Evolutionary conservation across 2,888 invertebrate genomes (phyloP).

Genomic region (Amphipyra tragopoginis): DNA sequence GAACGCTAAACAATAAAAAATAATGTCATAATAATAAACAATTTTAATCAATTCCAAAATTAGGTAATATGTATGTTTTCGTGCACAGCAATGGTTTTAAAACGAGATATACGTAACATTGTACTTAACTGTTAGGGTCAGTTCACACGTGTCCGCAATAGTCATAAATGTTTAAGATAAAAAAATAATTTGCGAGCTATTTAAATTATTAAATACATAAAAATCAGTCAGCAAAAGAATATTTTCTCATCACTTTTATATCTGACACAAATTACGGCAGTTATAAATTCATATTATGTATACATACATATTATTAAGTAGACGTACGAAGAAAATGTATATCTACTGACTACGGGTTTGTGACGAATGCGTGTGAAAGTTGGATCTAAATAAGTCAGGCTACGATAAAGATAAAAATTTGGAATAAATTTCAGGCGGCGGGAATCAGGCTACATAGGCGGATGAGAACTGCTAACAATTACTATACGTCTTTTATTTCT

Average conservation of each 20-base stretch:
- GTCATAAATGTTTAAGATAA: slow-evolving; percentile 17
- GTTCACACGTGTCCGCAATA: slow-evolving; percentile 44
- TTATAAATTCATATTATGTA: slow-evolving; percentile 5
- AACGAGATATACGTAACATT: slow-evolving; percentile 52
- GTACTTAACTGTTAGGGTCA: slow-evolving; percentile 56
- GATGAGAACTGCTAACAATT: slow-evolving; percentile 35
- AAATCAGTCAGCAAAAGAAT: slow-evolving; percentile 41
- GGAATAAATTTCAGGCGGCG: slow-evolving; percentile 36
- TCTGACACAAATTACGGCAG: slow-evolving; percentile 16
- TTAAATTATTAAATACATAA: slow-evolving; percentile 23
- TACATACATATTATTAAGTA: slow-evolving; percentile 12
- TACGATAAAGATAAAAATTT: slow-evolving; percentile 25
- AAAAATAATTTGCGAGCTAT: slow-evolving; percentile 15
- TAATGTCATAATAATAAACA: slow-evolving; percentile 39
- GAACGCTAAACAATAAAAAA: slow-evolving; percentile 43
- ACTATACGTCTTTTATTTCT: slow-evolving; percentile 33
- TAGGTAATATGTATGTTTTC: slow-evolving; percentile 35
- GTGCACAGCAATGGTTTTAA: slow-evolving; percentile 40
- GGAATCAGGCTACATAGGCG: slow-evolving; percentile 44
- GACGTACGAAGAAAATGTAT: slow-evolving; percentile 36
- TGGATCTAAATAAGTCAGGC: slow-evolving; percentile 12
- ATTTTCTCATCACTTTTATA: not conserved
- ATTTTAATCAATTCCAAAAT: slow-evolving; percentile 53
- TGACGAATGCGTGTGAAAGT: slow-evolving; percentile 49
- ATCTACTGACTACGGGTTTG: slow-evolving; percentile 41